Evolutionary conservation across 2,113 vertebrate genomes (phyloP), one percentile per base, ranked within the genome.

Genomic region (Vanacampus margaritifer): DNA sequence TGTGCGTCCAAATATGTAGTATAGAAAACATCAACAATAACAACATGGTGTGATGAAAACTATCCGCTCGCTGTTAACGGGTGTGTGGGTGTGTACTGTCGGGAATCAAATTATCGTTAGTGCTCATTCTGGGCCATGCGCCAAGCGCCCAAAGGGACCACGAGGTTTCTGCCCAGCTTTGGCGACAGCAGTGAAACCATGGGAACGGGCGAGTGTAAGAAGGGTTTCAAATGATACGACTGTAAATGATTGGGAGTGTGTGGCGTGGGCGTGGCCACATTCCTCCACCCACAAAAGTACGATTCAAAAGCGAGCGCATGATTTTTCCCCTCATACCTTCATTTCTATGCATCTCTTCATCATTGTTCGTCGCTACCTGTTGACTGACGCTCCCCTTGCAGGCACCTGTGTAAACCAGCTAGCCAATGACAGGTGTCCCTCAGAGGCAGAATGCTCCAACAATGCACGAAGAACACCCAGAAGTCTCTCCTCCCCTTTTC

Each of bases 341-440:
- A 80, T 86, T 54, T 63, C 68, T 73, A 72, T 69, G 69, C 72
- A 21, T 19, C 14, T 19, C 16, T 53, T 76, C 69, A 67, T 75
- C 67, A 78, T 84, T 90, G 81, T 84, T 74, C 46, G 54, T 62
- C 46, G 54, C 64, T 75, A 83, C 84, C 82, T 86, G 87, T 84
- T 86, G 87, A 90, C 76, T 87, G 84, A 88, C 68, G 58, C 46
- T 76, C 80, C 73, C 79, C 88, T 89, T 87, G 12, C 68, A 56
- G 80, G 76, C 89, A 88, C 88, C 86, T 88, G 85, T 84, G 82
- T 73, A 81, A 81, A 84, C 81, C 76, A 64, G 61, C 68, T 68
- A 64, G 75, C 84, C 89, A 87, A 86, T 86, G 86, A 87, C 86
- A 84, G 81, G 77, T 83, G 81, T 87, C 86, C 84, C 85, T 87